These are phyloP conservation scores for Acipenser ruthenus DNA, from an alignment of 2,797 vertebrate species.

Conservation along the genomic window DNA sequence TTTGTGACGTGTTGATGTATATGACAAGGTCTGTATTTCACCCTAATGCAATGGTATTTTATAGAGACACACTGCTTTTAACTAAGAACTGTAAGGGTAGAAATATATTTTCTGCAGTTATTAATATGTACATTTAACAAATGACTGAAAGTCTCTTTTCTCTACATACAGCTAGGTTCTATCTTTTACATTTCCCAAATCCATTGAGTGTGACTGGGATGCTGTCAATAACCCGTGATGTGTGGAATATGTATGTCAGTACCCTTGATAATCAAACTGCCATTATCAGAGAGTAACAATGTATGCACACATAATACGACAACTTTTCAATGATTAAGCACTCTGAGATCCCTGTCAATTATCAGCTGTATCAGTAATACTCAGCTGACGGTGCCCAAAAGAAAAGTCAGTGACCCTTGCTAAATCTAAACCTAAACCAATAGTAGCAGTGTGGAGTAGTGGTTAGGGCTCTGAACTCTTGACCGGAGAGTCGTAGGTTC, in stretches of 20 bases:
- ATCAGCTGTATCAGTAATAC: too few relatives aligned
- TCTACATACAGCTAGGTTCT: constrained; percentile 21
- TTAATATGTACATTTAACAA: constrained; percentile 14
- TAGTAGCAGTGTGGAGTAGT: too few relatives aligned
- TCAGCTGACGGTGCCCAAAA: too few relatives aligned
- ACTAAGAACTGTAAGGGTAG: constrained; percentile 13
- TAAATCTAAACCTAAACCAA: too few relatives aligned
- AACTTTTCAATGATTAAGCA: too few relatives aligned
- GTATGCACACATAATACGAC: too few relatives aligned
- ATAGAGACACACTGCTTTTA: constrained; percentile 22
- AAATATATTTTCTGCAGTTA: constrained; percentile 15
- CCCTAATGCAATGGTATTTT: constrained; percentile 21
- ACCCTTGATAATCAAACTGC: background rate
- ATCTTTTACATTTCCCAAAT: constrained; percentile 28
- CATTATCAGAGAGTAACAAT: background rate
- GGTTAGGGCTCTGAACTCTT: too few relatives aligned
- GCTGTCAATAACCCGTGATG: background rate
- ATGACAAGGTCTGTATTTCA: constrained; percentile 29
- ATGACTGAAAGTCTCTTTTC: background rate
- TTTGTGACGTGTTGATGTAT: constrained; percentile 24
- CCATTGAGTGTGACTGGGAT: background rate
- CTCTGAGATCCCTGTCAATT: too few relatives aligned
- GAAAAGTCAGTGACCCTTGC: too few relatives aligned
- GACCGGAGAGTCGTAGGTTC: too few relatives aligned
- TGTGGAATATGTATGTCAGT: background rate